These are phyloP conservation scores for Oegoconia quadripuncta DNA, from an alignment of 2,888 invertebrate species.

Conservation along the genomic window DNA sequence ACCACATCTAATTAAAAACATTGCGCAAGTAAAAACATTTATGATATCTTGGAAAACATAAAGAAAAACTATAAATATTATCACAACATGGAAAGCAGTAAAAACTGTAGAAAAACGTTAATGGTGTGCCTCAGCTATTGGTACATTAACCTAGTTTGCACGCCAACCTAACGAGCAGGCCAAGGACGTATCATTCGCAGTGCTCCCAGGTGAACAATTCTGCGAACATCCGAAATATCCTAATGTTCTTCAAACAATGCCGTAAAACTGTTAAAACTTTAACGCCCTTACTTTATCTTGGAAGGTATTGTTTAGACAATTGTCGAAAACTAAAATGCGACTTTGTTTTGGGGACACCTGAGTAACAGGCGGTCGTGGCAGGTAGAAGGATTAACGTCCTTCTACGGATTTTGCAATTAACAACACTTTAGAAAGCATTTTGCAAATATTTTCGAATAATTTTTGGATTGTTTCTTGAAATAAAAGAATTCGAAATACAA, in stretches of 20 bases:
- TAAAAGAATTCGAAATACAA: not conserved
- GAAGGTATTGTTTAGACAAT: not conserved
- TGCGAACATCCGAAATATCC: not conserved
- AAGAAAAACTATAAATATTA: not conserved
- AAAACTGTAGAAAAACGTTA: not conserved
- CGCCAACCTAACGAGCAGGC: not conserved
- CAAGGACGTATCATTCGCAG: not conserved
- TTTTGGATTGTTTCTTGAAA: not conserved
- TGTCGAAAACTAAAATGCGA: not conserved
- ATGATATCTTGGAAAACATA: not conserved
- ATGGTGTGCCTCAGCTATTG: not conserved
- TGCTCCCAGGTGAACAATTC: not conserved
- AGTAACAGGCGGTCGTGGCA: not conserved
- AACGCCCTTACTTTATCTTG: not conserved
- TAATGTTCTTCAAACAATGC: not conserved
- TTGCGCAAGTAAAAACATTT: not conserved
- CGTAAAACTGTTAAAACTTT: not conserved
- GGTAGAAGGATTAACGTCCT: slow-evolving; percentile 2
- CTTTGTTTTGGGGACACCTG: not conserved
- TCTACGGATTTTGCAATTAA: not conserved
- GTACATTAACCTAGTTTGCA: slow-evolving; percentile 1
- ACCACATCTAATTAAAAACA: too few species aligned
- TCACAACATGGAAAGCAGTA: not conserved
- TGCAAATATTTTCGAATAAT: not conserved
- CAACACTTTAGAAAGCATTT: not conserved